Evolutionary conservation across 1,140 invertebrate species (phyloP), one percentile per base, ranked within the genome.

Genomic region (Nasonia giraulti): DNA sequence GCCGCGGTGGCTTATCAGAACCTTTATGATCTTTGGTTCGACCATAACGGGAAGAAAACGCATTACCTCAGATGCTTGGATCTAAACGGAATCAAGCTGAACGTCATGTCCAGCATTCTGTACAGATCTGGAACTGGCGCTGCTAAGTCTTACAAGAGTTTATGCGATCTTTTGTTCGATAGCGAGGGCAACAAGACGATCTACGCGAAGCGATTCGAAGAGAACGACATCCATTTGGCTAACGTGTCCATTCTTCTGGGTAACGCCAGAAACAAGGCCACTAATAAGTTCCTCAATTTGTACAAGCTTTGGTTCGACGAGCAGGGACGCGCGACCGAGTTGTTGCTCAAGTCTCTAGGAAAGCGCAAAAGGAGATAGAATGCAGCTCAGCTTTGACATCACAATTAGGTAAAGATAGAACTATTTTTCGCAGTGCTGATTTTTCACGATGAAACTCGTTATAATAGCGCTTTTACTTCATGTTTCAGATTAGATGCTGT

Each of bases 1-100:
- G 79, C 83, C 75, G 47, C 73, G 27, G 44, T 40, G 37, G 86
- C 83, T 11, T 87, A 87, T 66, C 74, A 87, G 82, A 82, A 88
- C 33, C 69, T 88, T 55, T 87, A 88, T 85, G 77, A 87, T 81
- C 68, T 89, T 66, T 88, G 83, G 86, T 89, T 90, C 81, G 87
- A 89, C 83, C 69, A 81, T 68, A 23, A 88, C 66, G 87, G 86
- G 31, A 83, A 87, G 69, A 87, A 87, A 87, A 88, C 87, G 12
- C 74, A 87, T 66, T 83, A 87, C 82, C 83, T 89, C 44, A 77
- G 33, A 78, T 81, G 23, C 47, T 47, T 83, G 23, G 81, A 80
- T 44, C 44, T 73, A 12, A 44, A 81, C 27, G 74, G 66, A 20
- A 82, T 86, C 8, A 84, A 84, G 10, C 27, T 83, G 83, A 40